These are phyloP conservation scores for Eupithecia tripunctaria DNA, from an alignment of 2,888 invertebrate genomes.

Conservation along the genomic window DNA sequence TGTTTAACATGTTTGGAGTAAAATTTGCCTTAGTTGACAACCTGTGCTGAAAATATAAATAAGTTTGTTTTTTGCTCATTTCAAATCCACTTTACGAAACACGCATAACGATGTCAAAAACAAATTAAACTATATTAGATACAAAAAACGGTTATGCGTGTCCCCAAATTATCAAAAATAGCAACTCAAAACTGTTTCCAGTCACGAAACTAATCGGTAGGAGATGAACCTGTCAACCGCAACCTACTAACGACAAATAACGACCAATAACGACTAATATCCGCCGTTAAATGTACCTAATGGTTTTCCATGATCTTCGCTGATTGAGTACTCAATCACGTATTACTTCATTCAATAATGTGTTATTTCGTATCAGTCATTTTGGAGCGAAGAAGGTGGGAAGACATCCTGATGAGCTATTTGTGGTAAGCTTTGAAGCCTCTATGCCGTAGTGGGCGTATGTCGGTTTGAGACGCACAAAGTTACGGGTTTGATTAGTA, in stretches of 20 bases:
- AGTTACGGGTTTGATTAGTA: neutral
- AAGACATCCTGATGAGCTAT: neutral
- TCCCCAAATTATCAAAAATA: neutral
- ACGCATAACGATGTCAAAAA: neutral
- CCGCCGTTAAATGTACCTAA: slow-evolving; percentile 1
- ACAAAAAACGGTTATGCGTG: too few relatives aligned
- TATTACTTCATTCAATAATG: neutral
- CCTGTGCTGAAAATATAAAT: too few relatives aligned
- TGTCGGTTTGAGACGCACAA: neutral
- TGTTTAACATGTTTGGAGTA: too few relatives aligned
- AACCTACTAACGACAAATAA: neutral
- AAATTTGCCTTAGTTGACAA: too few relatives aligned
- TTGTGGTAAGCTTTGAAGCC: neutral
- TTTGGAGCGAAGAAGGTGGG: neutral
- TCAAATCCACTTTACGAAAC: too few relatives aligned
- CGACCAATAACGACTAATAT: slow-evolving; percentile 2
- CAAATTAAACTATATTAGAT: neutral
- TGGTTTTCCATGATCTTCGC: neutral
- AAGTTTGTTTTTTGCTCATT: too few relatives aligned
- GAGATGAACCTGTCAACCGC: neutral
- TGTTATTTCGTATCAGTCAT: neutral
- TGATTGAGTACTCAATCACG: slow-evolving; percentile 1
- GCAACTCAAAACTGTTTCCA: neutral
- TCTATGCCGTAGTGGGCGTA: neutral
- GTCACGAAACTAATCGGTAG: neutral